Conservation (phyloP, 2,888 invertebrate species). For the Melinaea menophilus region DNA sequence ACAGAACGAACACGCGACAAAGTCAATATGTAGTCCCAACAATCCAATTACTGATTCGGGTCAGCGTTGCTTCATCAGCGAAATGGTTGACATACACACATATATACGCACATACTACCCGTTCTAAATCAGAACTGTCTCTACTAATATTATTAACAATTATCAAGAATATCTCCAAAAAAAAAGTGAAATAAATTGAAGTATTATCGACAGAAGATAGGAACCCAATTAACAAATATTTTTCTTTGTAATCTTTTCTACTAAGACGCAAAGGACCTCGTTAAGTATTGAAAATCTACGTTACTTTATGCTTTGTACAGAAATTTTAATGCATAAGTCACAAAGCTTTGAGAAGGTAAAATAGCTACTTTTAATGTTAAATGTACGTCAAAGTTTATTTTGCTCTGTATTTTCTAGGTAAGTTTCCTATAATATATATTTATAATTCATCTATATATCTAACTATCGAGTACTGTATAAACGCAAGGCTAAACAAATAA, state of each 20-base stretch:
- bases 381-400: constrained; percentile 1
- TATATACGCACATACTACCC: too few relatives aligned
- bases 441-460: too few relatives aligned
- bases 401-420: neutral
- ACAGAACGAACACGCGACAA: constrained; percentile 3
- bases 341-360: constrained; percentile 11
- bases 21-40: constrained; percentile 6
- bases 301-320: neutral
- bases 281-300: neutral
- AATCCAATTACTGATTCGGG: constrained; percentile 8
- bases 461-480: neutral
- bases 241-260: neutral
- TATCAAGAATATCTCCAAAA: neutral
- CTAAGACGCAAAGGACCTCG: too few relatives aligned
- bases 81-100: neutral
- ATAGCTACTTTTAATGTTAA: constrained; percentile 1
- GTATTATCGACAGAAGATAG: neutral
- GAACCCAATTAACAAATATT: neutral
- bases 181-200: neutral
- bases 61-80: constrained; percentile 5
- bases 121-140: too few relatives aligned
- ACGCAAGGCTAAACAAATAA: neutral
- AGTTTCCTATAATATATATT: too few relatives aligned
- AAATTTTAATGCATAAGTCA: constrained; percentile 11
- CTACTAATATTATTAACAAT: neutral